Evolutionary conservation across 2,888 invertebrate species (phyloP), one percentile per base, ranked within the genome.

Genomic region (Lasiommata megera): DNA sequence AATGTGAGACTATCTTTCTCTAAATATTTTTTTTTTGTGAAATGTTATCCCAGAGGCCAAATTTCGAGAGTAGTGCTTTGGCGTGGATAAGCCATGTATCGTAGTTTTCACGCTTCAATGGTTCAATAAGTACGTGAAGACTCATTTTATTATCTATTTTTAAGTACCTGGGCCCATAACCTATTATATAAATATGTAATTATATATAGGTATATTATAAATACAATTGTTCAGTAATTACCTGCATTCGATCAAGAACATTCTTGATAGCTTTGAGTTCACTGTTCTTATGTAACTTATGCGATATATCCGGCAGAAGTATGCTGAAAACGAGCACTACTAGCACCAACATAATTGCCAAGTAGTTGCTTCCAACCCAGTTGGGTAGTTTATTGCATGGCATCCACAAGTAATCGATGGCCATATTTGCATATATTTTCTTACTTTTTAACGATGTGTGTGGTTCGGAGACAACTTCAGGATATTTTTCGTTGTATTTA

Each of bases 261-360:
- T 79, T 77, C 61, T 83, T 84, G 62, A 87, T 75, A 17, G 64
- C 61, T 36, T 79, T 82, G 29, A 86, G 60, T 36, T 86, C 82
- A 1, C 69, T 74, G 1, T 66, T 70, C 31, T 73, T 73, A 8
- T 77, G 74, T 6, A 82, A 64, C 62, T 76, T 80, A 36, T 79
- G 75, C 0, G 80, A 74, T 41, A 84, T 70, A 37, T 80, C 77
- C 0, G 85, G 83, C 1, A 85, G 64, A 0, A 86, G 57, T 29
- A 82, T 74, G 40, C 76, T 80, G 1, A 87, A 66, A 3, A 81
- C 36, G 1, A 84, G 67, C 0, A 85, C 70, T 1, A 80, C 44
- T 2, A 80, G 40, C 0, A 84, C 61, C 0, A 79, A 78, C 1
- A 67, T 66, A 1, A 82, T 46, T 0, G 72, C 67, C 12, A 80